Base-by-base conservation (phyloP, 2,888 invertebrate genomes). In the Drosophila austrosaltans region DNA sequence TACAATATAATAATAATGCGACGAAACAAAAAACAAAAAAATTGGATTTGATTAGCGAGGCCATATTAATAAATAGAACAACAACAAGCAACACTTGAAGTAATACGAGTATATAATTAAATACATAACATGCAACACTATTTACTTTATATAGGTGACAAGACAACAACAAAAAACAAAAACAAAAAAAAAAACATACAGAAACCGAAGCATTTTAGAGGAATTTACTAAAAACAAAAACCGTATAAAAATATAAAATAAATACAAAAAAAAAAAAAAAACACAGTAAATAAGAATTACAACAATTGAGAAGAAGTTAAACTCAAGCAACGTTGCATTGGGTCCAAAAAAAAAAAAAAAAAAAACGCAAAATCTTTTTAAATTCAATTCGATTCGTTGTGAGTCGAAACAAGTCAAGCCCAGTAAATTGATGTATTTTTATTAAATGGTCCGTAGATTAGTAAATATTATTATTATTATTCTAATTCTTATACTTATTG, bases 81-180 rank as follows among this genome's bases (percentile, higher is more conserved):
- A 76, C 67, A 60, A 61, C 64, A 61, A 69, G 57, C 63, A 64
- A 73, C 65, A 74, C 64, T 61, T 63, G 74, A 74, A 75, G 68
- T 66, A 75, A 75, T 53, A 60, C 22, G 16, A 59, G 22, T 48
- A 48, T 48, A 48, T 48, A 48, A 48, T 48, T 22, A 48, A 48
- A 48, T 8, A 62, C 40, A 68, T 76, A 76, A 79, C 84, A 82
- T 76, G 82, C 76, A 85, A 85, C 76, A 84, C 83, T 84, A 84
- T 84, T 84, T 84, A 84, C 83, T 87, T 84, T 84, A 84, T 78
- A 78, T 85, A 84, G 82, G 85, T 78, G 87, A 85, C 87, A 83
- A 48, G 48, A 48, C 48, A 48, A 48, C 48, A 87, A 22, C 22
- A 20, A 48, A 48, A 20, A 7, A 16, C 16, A 20, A 20, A 44